Conservation (phyloP, 2,888 invertebrate species). For the Ichneumon xanthorius region DNA sequence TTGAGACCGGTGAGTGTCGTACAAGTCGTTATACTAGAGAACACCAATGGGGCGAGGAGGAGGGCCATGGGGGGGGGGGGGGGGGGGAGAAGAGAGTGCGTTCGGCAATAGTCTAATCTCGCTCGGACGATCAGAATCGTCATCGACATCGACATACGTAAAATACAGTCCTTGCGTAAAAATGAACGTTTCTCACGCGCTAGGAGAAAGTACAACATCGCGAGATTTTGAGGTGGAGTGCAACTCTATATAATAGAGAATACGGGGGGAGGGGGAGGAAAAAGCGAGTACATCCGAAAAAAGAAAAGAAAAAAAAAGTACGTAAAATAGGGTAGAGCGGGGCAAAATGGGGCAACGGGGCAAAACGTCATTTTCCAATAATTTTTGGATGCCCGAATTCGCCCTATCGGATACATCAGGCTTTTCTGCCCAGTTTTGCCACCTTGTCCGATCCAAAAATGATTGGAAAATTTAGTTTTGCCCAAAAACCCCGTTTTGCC, state of each 20-base stretch:
- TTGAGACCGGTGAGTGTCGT: constrained; percentile 31
- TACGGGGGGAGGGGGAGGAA: not conserved
- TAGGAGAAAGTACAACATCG: constrained; percentile 29
- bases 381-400: too few species aligned
- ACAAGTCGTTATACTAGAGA: constrained; percentile 41
- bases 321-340: too few species aligned
- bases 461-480: too few species aligned
- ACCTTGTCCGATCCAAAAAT: too few species aligned
- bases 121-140: not conserved
- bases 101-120: not conserved
- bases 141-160: constrained; percentile 1
- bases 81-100: not conserved
- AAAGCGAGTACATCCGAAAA: not conserved
- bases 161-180: not conserved
- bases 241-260: constrained; percentile 40
- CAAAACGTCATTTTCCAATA: too few species aligned
- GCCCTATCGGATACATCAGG: too few species aligned
- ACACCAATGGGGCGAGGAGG: not conserved
- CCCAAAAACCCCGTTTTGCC: too few species aligned
- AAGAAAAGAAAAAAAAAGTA: not conserved
- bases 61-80: not conserved
- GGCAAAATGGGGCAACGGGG: too few species aligned
- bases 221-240: constrained; percentile 6
- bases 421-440: too few species aligned
- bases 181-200: not conserved